Evolutionary conservation across 2,797 vertebrate species (phyloP).

Genomic region (Lophius americanus): DNA sequence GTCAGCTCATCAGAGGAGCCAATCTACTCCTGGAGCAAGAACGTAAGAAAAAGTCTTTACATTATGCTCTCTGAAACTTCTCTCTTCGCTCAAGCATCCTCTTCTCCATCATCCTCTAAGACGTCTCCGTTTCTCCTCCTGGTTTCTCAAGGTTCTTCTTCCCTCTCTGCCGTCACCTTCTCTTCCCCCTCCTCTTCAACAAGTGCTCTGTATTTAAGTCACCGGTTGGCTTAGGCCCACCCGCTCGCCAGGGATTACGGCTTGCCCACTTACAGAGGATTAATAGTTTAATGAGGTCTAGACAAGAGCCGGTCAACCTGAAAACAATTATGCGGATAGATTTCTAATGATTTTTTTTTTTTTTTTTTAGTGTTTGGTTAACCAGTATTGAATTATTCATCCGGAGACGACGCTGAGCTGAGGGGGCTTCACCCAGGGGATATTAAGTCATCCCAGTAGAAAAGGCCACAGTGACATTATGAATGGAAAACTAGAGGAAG

Average conservation of each 20-base stretch:
- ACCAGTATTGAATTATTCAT: slow-evolving; percentile 76
- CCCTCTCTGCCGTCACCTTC: slow-evolving; percentile 12
- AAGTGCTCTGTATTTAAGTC: slow-evolving; percentile 64
- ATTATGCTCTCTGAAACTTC: slow-evolving; percentile 40
- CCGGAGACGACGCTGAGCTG: slow-evolving; percentile 37
- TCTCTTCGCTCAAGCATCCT: slow-evolving; percentile 43
- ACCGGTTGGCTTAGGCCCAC: slow-evolving; percentile 62
- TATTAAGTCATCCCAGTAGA: slow-evolving; percentile 59
- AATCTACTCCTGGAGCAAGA: slow-evolving; percentile 76
- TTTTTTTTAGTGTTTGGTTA: slow-evolving; percentile 64
- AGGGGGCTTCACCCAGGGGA: slow-evolving; percentile 51
- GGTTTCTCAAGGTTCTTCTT: slow-evolving; percentile 40
- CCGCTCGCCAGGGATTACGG: slow-evolving; percentile 56
- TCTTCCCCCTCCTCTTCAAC: slow-evolving; percentile 36
- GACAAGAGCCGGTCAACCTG: slow-evolving; percentile 75
- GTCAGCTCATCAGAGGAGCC: slow-evolving; percentile 76
- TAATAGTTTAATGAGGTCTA: slow-evolving; percentile 81
- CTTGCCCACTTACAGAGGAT: slow-evolving; percentile 70
- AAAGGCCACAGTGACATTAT: slow-evolving; percentile 53
- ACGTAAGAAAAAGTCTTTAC: slow-evolving; percentile 70
- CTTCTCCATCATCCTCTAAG: slow-evolving; percentile 14
- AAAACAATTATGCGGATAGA: slow-evolving; percentile 77
- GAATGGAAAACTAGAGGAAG: slow-evolving; percentile 34
- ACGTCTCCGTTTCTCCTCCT: slow-evolving; percentile 8
- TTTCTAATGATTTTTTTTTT: slow-evolving; percentile 72